Evolutionary conservation across 2,797 vertebrate genomes (phyloP).

Genomic region (Lepus oiostolus): DNA sequence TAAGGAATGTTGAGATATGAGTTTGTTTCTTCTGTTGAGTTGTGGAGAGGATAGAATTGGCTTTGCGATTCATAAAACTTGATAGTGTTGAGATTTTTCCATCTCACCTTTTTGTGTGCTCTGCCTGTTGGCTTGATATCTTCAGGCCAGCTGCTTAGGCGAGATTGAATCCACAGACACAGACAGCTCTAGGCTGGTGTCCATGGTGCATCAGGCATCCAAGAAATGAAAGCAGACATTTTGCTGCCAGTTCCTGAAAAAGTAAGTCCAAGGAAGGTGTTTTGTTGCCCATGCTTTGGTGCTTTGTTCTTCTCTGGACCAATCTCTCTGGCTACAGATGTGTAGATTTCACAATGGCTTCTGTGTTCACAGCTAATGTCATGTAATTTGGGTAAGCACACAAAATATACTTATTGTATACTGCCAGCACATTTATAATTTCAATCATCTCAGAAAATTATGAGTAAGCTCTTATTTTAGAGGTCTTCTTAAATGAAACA

Average conservation of each 20-base stretch:
- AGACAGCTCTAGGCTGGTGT: conserved; percentile 16
- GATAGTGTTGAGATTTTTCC: neutral
- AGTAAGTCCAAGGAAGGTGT: neutral
- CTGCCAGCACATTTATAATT: neutral
- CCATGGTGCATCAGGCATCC: neutral
- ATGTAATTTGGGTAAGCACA: neutral
- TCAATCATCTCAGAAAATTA: neutral
- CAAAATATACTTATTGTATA: neutral
- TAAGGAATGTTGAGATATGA: neutral
- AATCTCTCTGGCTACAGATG: neutral
- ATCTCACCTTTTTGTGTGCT: neutral
- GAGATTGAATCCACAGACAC: neutral
- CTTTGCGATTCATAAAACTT: neutral
- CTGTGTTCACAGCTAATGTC: neutral
- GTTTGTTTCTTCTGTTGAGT: neutral
- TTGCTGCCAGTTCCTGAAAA: neutral
- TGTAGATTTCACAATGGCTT: neutral
- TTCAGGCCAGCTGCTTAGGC: conserved; percentile 56
- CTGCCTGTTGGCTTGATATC: conserved; percentile 28
- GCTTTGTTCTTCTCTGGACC: neutral
- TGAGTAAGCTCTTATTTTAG: neutral
- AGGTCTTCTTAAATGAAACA: neutral
- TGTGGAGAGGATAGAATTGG: neutral
- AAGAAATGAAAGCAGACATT: conserved; percentile 40
- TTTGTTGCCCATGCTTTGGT: neutral